These are phyloP conservation scores for Erebia epiphron DNA, from an alignment of 2,888 invertebrate genomes.

Conservation along the genomic window DNA sequence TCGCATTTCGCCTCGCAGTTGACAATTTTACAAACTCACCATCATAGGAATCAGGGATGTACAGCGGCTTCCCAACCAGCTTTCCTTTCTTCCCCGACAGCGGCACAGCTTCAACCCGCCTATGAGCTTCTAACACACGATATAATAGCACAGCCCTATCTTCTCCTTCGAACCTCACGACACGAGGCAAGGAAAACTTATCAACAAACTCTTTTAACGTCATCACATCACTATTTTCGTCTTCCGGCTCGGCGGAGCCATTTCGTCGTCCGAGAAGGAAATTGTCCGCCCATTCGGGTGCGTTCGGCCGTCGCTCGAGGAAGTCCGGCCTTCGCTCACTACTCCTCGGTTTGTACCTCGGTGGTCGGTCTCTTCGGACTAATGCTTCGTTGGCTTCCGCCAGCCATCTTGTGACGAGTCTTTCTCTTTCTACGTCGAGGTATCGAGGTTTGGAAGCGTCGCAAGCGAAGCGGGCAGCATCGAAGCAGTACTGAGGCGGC, in stretches of 20 bases:
- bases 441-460: conserved; percentile 78
- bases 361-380: conserved; percentile 72
- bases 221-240: conserved; percentile 75
- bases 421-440: conserved; percentile 75
- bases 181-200: conserved; percentile 84
- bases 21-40: conserved; percentile 67
- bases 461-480: conserved; percentile 79
- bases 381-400: conserved; percentile 79
- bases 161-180: conserved; percentile 81
- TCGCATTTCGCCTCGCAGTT: too few species aligned
- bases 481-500: conserved; percentile 80
- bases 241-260: conserved; percentile 74
- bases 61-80: conserved; percentile 82
- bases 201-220: conserved; percentile 83
- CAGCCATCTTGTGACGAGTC: conserved; percentile 77
- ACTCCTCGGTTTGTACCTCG: conserved; percentile 73
- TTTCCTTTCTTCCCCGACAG: conserved; percentile 82
- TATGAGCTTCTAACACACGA: conserved; percentile 84
- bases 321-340: conserved; percentile 78
- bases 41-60: conserved; percentile 86
- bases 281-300: conserved; percentile 76
- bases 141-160: conserved; percentile 85
- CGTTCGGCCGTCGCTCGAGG: conserved; percentile 63
- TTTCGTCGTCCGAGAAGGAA: conserved; percentile 69
- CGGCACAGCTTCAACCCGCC: conserved; percentile 85